phyloP scores from a whole-genome alignment of 2,888 invertebrate genomes.

The Zootermopsis nevadensis region DNA sequence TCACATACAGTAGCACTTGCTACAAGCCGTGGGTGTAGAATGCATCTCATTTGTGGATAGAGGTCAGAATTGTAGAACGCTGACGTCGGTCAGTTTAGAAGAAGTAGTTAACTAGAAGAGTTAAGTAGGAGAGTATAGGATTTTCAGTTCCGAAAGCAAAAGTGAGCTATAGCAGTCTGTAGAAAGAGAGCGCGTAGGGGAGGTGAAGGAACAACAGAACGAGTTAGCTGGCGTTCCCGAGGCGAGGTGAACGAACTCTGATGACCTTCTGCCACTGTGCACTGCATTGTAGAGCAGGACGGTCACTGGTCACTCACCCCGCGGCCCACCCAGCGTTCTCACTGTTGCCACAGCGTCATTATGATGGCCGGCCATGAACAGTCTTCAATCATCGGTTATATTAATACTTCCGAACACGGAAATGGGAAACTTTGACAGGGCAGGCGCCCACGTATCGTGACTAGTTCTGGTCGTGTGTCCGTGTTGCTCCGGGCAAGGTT shows the following conservation, averaged over 20 bases:
- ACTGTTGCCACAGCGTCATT: not conserved
- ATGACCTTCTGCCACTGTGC: constrained; percentile 45
- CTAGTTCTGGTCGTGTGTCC: not conserved
- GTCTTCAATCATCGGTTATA: not conserved
- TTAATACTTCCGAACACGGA: not conserved
- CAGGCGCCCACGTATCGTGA: not conserved
- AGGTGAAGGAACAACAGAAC: constrained; percentile 42
- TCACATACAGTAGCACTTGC: not conserved
- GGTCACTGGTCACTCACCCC: constrained; percentile 33
- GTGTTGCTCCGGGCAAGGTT: not conserved
- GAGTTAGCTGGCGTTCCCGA: constrained; percentile 6
- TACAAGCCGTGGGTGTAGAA: not conserved
- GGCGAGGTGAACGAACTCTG: constrained; percentile 47
- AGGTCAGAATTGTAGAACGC: constrained; percentile 27
- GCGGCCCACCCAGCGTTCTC: not conserved
- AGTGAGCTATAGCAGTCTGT: constrained; percentile 34
- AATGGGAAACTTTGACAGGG: not conserved
- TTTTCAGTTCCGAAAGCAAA: constrained; percentile 49
- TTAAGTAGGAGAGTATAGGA: constrained; percentile 21
- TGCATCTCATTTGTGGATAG: constrained; percentile 1
- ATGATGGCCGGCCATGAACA: not conserved
- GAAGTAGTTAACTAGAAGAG: not conserved
- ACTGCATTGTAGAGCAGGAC: constrained; percentile 2
- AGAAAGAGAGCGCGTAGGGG: constrained; percentile 13
- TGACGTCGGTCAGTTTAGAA: not conserved